phyloP scores from a whole-genome alignment of 2,113 vertebrate genomes.

The Takifugu flavidus region DNA sequence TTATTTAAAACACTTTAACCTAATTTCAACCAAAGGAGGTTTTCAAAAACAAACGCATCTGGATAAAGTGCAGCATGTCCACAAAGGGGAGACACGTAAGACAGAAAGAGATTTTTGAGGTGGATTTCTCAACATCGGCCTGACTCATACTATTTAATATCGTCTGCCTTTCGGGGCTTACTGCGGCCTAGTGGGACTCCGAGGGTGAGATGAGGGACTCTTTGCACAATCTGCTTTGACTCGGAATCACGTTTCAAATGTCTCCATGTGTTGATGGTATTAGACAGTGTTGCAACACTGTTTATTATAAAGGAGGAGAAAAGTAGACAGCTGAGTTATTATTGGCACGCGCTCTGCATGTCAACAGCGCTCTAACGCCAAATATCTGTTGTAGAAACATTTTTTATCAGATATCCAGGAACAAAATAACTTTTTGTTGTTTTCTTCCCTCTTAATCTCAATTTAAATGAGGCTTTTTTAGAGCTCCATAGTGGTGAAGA shows the following conservation, averaged over 20 bases:
- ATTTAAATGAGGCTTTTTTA: no score
- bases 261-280: conserved; percentile 42
- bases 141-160: conserved; percentile 68
- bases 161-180: conserved; percentile 55
- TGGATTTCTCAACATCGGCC: conserved; percentile 68
- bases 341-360: conserved; percentile 31
- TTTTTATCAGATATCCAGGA: no score
- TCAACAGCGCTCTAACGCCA: conserved; percentile 1
- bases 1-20: no score
- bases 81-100: conserved; percentile 66
- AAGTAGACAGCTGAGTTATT: conserved; percentile 36
- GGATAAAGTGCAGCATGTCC: conserved; percentile 58
- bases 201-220: conserved; percentile 54
- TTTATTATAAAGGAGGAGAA: conserved; percentile 50
- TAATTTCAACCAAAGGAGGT: no score
- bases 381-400: no score
- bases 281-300: conserved; percentile 51
- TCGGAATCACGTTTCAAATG: conserved; percentile 22
- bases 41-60: conserved; percentile 19
- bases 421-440: not conserved
- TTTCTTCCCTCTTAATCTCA: not conserved
- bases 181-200: conserved; percentile 46
- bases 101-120: conserved; percentile 32
- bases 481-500: no score
- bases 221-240: conserved; percentile 34